These are phyloP conservation scores for Brachystomella parvula DNA, from an alignment of 1,140 invertebrate genomes.

Conservation along the genomic window DNA sequence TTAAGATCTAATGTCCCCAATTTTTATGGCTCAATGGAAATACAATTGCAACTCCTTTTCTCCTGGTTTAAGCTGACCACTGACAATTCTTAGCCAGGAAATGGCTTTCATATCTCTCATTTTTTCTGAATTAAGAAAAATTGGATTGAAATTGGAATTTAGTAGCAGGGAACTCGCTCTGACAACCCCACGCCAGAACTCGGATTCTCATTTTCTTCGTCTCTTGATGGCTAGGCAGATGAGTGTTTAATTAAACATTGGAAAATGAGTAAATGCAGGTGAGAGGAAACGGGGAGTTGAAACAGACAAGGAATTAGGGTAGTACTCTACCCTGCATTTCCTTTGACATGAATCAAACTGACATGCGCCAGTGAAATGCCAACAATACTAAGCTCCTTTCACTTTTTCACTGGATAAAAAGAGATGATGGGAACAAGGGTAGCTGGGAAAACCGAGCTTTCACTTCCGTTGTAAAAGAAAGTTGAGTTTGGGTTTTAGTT, in stretches of 20 bases:
- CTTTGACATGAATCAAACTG: neutral
- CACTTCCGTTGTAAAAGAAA: neutral
- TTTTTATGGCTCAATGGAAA: neutral
- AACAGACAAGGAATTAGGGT: neutral
- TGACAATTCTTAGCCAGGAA: neutral
- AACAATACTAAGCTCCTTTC: neutral
- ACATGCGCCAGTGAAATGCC: neutral
- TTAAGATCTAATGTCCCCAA: neutral
- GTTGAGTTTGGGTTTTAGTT: neutral
- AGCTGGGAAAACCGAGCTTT: no score
- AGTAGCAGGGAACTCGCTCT: no score
- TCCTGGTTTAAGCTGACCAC: neutral
- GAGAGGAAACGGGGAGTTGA: no score
- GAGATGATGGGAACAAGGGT: neutral
- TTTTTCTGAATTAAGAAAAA: neutral
- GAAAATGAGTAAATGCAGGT: no score
- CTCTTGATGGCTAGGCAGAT: no score
- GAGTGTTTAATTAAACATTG: no score
- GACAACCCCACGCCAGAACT: no score
- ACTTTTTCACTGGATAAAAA: neutral
- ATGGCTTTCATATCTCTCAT: conserved; percentile 2
- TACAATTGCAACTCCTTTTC: neutral
- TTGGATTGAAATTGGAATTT: no score
- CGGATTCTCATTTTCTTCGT: no score
- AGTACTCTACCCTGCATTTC: no score